These are phyloP conservation scores for Peribatodes rhomboidaria DNA, from an alignment of 2,888 invertebrate genomes.

Conservation along the genomic window DNA sequence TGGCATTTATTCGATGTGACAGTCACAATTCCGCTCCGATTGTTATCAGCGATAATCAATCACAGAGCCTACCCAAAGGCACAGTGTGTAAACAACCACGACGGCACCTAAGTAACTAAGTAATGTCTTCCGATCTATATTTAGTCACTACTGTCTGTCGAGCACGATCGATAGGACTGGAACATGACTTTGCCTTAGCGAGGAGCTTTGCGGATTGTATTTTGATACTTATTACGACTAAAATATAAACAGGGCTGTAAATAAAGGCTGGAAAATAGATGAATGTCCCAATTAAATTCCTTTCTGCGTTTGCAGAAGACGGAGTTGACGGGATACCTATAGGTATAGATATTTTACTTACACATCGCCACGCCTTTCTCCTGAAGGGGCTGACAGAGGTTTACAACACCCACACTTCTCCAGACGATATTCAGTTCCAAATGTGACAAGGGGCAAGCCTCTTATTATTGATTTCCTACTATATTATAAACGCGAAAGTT, in stretches of 20 bases:
- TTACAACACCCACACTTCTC: too few species aligned
- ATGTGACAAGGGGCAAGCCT: too few species aligned
- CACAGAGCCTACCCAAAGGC: not conserved
- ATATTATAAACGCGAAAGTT: too few species aligned
- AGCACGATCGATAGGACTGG: slow-evolving; percentile 9
- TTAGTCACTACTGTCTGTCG: slow-evolving; percentile 5
- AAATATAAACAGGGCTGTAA: not conserved
- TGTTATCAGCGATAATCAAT: slow-evolving; percentile 2
- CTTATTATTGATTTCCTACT: too few species aligned
- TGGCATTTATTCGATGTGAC: not conserved
- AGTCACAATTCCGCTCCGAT: not conserved
- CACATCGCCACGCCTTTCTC: too few species aligned
- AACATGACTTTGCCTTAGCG: slow-evolving; percentile 5
- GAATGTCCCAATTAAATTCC: too few species aligned
- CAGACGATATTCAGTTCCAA: too few species aligned
- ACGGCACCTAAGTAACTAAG: slow-evolving; percentile 4
- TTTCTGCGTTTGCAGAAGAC: too few species aligned
- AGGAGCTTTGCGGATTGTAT: not conserved
- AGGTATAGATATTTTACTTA: too few species aligned
- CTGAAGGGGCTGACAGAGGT: too few species aligned
- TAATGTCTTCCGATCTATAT: slow-evolving; percentile 19
- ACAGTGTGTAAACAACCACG: not conserved
- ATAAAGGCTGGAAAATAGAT: too few species aligned
- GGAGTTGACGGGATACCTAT: too few species aligned
- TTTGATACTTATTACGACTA: not conserved